Conservation (phyloP, 2,888 invertebrate genomes). For the Enoplolaimus lenunculus region DNA sequence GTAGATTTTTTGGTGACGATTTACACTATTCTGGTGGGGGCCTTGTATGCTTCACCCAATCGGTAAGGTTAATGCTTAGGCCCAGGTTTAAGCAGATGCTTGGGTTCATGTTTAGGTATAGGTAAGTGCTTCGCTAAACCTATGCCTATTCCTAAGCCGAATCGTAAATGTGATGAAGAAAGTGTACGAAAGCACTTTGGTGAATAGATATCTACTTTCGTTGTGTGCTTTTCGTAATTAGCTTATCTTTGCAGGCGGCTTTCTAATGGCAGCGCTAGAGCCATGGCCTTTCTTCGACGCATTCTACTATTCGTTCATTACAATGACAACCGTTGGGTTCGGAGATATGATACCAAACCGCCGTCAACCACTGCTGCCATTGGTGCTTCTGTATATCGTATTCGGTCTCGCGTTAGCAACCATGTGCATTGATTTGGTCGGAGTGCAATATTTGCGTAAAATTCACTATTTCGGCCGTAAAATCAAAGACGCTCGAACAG, state of each 20-base stretch:
- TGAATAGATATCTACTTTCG: constrained; percentile 33
- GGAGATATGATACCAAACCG: constrained; percentile 38
- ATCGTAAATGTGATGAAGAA: no score
- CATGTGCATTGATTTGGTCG: constrained; percentile 40
- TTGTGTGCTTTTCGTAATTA: constrained; percentile 36
- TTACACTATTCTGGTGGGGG: no score
- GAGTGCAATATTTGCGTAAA: constrained; percentile 40
- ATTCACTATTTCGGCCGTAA: constrained; percentile 41
- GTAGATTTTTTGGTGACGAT: no score
- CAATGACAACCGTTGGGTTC: constrained; percentile 41
- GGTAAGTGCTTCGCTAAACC: no score
- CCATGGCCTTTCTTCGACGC: constrained; percentile 37
- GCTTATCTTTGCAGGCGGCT: constrained; percentile 38
- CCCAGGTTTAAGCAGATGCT: no score
- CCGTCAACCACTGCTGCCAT: constrained; percentile 34
- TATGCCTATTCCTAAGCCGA: no score
- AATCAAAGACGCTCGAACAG: constrained; percentile 37
- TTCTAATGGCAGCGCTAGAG: constrained; percentile 37
- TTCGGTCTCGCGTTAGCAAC: constrained; percentile 40
- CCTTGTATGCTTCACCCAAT: no score
- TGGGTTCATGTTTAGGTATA: no score
- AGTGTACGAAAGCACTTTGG: neutral
- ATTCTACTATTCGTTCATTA: constrained; percentile 39
- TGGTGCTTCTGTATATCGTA: constrained; percentile 38
- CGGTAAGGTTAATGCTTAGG: no score